Evolutionary conservation across 2,113 vertebrate genomes (phyloP).

Genomic region (Xiphias gladius): DNA sequence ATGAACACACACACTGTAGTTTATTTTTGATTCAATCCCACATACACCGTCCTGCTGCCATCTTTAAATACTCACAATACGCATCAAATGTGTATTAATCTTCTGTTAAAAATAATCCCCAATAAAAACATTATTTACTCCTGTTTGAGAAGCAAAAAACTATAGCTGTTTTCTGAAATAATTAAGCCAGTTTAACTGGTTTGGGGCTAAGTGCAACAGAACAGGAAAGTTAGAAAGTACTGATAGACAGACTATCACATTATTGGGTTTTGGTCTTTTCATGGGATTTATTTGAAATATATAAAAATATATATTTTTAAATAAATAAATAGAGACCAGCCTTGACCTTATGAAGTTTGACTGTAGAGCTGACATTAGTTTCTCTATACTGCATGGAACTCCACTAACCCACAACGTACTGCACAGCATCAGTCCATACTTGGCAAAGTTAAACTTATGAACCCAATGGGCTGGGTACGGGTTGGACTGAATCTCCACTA

Average conservation of each 20-base stretch:
- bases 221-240: not conserved
- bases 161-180: not conserved
- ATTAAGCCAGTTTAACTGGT: not conserved
- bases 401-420: not conserved
- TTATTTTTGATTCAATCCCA: not conserved
- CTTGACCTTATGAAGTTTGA: not conserved
- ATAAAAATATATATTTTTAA: not conserved
- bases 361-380: not conserved
- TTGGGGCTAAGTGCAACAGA: not conserved
- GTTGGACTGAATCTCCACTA: slow-evolving; percentile 6
- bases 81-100: not conserved
- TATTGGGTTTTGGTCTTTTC: not conserved
- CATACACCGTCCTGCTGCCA: not conserved
- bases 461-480: slow-evolving; percentile 2
- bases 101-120: not conserved
- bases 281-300: not conserved
- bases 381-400: not conserved
- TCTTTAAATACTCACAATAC: not conserved
- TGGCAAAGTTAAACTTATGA: slow-evolving; percentile 20
- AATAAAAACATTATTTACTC: not conserved
- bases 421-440: not conserved
- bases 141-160: not conserved
- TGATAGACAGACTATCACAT: not conserved
- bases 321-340: not conserved
- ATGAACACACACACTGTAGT: not conserved